Evolutionary conservation across 2,113 vertebrate genomes (phyloP).

Genomic region (Murina feae): DNA sequence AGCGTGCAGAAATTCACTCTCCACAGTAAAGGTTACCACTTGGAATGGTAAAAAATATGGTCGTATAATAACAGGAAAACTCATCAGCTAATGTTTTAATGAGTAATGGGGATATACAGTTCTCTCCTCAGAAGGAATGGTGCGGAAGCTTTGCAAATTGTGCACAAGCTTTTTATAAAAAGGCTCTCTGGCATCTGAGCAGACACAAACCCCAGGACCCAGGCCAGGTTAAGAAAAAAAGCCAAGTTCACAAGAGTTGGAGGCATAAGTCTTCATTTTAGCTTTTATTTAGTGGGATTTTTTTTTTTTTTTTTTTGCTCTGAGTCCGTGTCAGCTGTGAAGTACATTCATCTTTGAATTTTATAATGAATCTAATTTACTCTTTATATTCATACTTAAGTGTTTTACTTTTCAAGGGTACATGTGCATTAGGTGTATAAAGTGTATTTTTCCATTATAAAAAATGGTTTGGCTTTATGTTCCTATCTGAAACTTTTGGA

Average conservation of each 20-base stretch:
- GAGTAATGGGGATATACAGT: neutral
- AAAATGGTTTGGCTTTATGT: neutral
- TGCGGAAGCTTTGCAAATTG: neutral
- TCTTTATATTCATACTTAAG: neutral
- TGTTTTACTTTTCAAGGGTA: neutral
- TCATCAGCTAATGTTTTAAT: neutral
- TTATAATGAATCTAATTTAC: neutral
- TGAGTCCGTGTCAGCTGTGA: neutral
- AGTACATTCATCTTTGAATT: neutral
- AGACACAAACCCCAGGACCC: neutral
- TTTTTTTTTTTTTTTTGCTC: neutral
- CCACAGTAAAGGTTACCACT: neutral
- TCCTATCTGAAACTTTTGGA: neutral
- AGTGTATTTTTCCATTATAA: neutral
- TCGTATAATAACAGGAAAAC: neutral
- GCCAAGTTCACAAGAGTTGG: neutral
- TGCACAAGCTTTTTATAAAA: neutral
- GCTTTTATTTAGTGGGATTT: neutral
- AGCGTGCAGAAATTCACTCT: neutral
- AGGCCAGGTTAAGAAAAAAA: neutral
- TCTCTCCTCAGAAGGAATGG: neutral
- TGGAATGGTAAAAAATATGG: neutral
- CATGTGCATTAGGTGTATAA: neutral
- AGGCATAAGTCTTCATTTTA: neutral
- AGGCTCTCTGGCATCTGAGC: neutral